Evolutionary conservation across 2,888 invertebrate genomes (phyloP).

Genomic region (Sphaeridia pumilis): DNA sequence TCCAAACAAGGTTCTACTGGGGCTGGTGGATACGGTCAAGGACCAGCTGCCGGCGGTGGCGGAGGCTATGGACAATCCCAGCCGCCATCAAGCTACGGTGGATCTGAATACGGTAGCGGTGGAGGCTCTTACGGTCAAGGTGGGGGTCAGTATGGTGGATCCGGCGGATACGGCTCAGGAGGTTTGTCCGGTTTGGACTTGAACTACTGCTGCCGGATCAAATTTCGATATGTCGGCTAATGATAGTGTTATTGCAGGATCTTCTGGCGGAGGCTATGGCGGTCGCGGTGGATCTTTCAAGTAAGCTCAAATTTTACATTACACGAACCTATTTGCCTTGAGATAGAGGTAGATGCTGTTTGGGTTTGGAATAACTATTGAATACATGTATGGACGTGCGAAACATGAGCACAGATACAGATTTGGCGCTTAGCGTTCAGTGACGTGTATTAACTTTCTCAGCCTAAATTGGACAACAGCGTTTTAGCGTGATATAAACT

Average conservation of each 20-base stretch:
- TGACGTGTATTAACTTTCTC: too few species aligned
- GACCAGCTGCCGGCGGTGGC: slow-evolving; percentile 9
- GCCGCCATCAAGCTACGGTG: slow-evolving; percentile 9
- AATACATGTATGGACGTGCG: too few species aligned
- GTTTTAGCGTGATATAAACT: too few species aligned
- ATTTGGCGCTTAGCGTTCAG: too few species aligned
- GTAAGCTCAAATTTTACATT: slow-evolving; percentile 11
- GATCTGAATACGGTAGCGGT: slow-evolving; percentile 7
- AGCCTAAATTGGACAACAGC: too few species aligned
- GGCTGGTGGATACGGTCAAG: slow-evolving; percentile 7
- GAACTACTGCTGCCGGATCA: not conserved
- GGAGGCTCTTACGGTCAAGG: slow-evolving; percentile 12
- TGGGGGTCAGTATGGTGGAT: slow-evolving; percentile 7
- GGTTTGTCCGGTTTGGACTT: slow-evolving; percentile 9
- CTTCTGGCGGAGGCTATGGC: slow-evolving; percentile 9
- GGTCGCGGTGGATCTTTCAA: slow-evolving; percentile 15
- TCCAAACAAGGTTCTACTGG: not conserved
- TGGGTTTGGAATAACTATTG: too few species aligned
- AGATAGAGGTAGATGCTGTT: too few species aligned
- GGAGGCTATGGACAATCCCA: slow-evolving; percentile 2
- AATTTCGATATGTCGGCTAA: not conserved
- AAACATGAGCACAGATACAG: too few species aligned
- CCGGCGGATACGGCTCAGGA: slow-evolving; percentile 5
- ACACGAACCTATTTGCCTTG: too few species aligned
- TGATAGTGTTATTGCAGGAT: slow-evolving; percentile 5